Evolutionary conservation across 2,113 vertebrate genomes (phyloP), one percentile per base, ranked within the genome.

Genomic region (Ptilonorhynchus violaceus): DNA sequence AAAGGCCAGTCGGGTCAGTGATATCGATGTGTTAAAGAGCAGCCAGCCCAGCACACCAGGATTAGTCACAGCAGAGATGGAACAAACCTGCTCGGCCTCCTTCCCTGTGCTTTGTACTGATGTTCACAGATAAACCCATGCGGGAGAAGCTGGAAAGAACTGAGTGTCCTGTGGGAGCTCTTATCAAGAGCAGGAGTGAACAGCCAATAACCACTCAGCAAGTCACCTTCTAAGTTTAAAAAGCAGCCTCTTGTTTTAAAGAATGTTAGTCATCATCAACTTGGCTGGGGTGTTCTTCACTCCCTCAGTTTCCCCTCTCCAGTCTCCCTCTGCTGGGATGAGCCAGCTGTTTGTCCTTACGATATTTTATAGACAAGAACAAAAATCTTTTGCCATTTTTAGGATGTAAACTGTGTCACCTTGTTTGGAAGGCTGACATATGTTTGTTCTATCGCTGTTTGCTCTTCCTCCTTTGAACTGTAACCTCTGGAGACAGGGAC

Each of bases 11-110:
- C 72, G 80, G 70, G 83, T 55, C 69, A 89, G 64, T 10, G 70
- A 46, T 37, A 28, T 62, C 70, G 35, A 10, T 25, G 92, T 2
- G 17, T 9, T 42, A 35, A 75, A 86, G 62, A 94, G 88, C 75
- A 86, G 93, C 55, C 85, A 85, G 88, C 73, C 94, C 88, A 89
- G 91, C 67, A 87, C 66, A 81, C 23, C 85, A 69, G 53, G 37
- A 53, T 97, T 95, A 96, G 90, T 93, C 95, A 94, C 39, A 85
- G 91, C 80, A 96, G 70, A 92, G 97, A 97, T 96, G 93, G 79
- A 91, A 92, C 85, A 94, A 97, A 96, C 95, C 97, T 96, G 93
- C 85, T 85, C 39, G 8, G 88, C 96, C 96, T 94, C 96, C 94
- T 96, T 95, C 80, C 88, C 91, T 92, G 28, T 77, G 94, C 95